Percentiles rank a stretch among this genome's conserved stretches.
phyloP scores from a whole-genome alignment of 2,113 vertebrate genomes.

The Stercorarius parasiticus region DNA sequence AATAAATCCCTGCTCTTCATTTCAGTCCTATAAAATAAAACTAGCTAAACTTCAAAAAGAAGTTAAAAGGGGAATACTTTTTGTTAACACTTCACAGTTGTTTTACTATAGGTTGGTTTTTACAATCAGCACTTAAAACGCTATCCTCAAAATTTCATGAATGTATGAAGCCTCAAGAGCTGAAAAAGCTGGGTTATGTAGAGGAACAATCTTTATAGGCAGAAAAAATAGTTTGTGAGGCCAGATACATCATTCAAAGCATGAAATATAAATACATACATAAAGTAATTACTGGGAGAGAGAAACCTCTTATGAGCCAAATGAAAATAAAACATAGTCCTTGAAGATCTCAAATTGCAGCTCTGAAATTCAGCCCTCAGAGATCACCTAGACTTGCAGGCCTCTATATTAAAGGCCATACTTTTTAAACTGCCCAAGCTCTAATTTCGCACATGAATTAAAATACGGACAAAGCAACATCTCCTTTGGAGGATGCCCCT shows the following conservation, averaged over 20 bases:
- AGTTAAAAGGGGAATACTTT: not conserved
- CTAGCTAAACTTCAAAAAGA: not conserved
- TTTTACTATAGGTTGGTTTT: not conserved
- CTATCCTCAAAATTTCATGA: not conserved
- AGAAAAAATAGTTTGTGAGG: not conserved
- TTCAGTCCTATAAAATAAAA: not conserved
- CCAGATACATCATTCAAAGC: not conserved
- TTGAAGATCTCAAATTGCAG: not conserved
- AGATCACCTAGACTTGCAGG: not conserved
- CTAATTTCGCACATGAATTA: not conserved
- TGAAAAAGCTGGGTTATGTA: not conserved
- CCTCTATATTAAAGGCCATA: not conserved
- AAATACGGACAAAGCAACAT: not conserved
- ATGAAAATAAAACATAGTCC: not conserved
- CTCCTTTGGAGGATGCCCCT: not conserved
- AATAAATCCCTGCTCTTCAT: not conserved
- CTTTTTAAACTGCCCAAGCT: not conserved
- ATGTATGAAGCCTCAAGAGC: not conserved
- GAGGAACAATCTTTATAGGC: not conserved
- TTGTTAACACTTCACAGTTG: not conserved
- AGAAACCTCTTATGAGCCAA: not conserved
- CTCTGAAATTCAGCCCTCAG: not conserved
- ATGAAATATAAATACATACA: not conserved
- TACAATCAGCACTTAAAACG: not conserved
- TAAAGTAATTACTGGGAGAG: not conserved